phyloP scores from a whole-genome alignment of 1,140 invertebrate species.

The Brachionus calyciflorus region DNA sequence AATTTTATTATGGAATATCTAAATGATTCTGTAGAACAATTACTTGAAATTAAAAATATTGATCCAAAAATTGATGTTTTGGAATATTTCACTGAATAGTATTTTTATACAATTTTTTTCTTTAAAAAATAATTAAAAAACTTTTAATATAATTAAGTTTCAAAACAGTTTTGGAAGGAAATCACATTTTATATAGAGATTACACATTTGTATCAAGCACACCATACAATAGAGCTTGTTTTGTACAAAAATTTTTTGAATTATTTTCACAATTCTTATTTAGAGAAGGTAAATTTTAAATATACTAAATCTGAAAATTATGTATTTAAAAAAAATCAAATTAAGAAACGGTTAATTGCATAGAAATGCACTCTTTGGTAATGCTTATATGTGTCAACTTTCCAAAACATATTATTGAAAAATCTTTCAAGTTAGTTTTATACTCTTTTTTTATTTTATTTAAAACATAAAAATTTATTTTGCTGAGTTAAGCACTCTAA shows the following conservation, averaged over 20 bases:
- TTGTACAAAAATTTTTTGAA: constrained; percentile 58
- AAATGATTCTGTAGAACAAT: constrained; percentile 57
- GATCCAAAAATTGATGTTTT: constrained; percentile 58
- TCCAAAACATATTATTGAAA: constrained; percentile 57
- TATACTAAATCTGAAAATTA: not conserved
- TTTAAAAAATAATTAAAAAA: not conserved
- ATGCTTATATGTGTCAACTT: constrained; percentile 58
- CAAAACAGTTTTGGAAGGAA: constrained; percentile 56
- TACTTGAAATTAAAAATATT: constrained; percentile 57
- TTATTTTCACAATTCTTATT: constrained; percentile 57
- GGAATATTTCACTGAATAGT: constrained; percentile 60
- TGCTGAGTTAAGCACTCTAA: too few relatives aligned
- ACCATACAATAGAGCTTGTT: constrained; percentile 58
- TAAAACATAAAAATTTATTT: too few relatives aligned
- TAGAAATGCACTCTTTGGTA: constrained; percentile 58
- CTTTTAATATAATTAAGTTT: constrained; percentile 52
- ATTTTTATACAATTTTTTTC: constrained; percentile 49
- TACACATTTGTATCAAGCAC: constrained; percentile 56
- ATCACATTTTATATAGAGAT: constrained; percentile 59
- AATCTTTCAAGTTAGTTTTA: constrained; percentile 56
- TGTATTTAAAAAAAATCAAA: constrained; percentile 43
- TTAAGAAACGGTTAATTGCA: constrained; percentile 57
- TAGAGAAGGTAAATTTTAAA: constrained; percentile 55
- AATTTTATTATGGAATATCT: constrained; percentile 57
- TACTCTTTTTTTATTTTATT: not conserved